Conservation (phyloP, 2,888 invertebrate species). For the Stenolophus ochropezus region DNA sequence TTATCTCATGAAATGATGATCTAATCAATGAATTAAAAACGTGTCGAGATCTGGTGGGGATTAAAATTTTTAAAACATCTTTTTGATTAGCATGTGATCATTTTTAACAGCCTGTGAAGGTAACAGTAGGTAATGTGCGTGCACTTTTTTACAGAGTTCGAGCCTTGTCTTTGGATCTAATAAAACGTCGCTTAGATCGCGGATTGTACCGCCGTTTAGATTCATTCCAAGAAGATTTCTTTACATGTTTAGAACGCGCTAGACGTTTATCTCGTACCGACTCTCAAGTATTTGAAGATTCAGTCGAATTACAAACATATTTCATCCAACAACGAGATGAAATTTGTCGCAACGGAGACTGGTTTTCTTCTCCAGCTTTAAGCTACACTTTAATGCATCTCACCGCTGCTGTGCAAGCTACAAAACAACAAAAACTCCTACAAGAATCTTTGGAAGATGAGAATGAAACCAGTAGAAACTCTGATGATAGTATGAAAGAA, state of each 20-base stretch:
- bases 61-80: too few species aligned
- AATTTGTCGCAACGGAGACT: slow-evolving; percentile 84
- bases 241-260: slow-evolving; percentile 93
- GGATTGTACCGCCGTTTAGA: slow-evolving; percentile 95
- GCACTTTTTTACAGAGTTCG: slow-evolving; percentile 79
- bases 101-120: too few species aligned
- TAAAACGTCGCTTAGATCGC: slow-evolving; percentile 93
- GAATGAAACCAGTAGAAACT: slow-evolving; percentile 75
- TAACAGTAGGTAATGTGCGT: too few species aligned
- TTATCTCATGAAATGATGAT: too few species aligned
- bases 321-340: slow-evolving; percentile 87
- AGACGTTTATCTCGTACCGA: slow-evolving; percentile 91
- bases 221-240: slow-evolving; percentile 97
- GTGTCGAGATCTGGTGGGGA: too few species aligned
- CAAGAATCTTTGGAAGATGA: slow-evolving; percentile 89
- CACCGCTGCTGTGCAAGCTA: slow-evolving; percentile 82
- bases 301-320: slow-evolving; percentile 92
- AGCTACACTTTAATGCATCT: slow-evolving; percentile 87
- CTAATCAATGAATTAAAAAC: too few species aligned
- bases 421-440: slow-evolving; percentile 84
- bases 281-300: slow-evolving; percentile 96
- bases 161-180: slow-evolving; percentile 92
- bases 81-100: too few species aligned
- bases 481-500: slow-evolving; percentile 72
- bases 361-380: slow-evolving; percentile 91